phyloP scores from a whole-genome alignment of 2,797 vertebrate species.

The Eupleurogrammus muticus region DNA sequence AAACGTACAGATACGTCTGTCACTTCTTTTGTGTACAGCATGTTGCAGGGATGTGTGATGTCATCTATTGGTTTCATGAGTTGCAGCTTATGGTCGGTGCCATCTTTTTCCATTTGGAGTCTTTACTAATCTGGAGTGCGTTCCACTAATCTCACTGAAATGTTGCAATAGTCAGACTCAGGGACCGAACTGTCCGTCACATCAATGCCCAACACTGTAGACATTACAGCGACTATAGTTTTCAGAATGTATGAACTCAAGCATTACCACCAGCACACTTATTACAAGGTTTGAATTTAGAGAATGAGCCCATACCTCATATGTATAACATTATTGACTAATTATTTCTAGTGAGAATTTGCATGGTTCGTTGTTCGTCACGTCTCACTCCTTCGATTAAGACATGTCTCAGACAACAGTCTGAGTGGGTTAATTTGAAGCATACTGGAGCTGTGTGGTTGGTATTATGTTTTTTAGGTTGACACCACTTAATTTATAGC shows the following conservation, averaged over 20 bases:
- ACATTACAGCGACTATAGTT: neutral
- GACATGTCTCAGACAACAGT: neutral
- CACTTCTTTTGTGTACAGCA: neutral
- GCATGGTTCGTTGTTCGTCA: neutral
- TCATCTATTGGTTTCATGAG: too few relatives aligned
- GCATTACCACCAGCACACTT: neutral
- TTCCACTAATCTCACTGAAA: too few relatives aligned
- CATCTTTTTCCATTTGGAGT: too few relatives aligned
- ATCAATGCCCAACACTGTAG: neutral
- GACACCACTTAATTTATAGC: constrained; percentile 59
- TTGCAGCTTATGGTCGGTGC: neutral
- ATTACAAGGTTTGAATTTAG: too few relatives aligned
- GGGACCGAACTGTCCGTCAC: neutral
- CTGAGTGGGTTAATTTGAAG: neutral
- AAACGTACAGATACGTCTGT: neutral
- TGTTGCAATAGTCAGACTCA: too few relatives aligned
- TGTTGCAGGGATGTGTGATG: neutral
- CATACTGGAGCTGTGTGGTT: neutral
- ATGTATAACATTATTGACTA: too few relatives aligned
- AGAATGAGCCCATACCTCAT: too few relatives aligned
- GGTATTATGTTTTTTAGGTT: constrained; percentile 35
- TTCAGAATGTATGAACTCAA: neutral
- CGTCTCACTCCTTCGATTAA: neutral
- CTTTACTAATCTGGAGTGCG: too few relatives aligned
- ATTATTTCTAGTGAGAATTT: too few relatives aligned